Evolutionary conservation across 2,113 vertebrate genomes (phyloP).

Genomic region (Pangasianodon hypophthalmus): DNA sequence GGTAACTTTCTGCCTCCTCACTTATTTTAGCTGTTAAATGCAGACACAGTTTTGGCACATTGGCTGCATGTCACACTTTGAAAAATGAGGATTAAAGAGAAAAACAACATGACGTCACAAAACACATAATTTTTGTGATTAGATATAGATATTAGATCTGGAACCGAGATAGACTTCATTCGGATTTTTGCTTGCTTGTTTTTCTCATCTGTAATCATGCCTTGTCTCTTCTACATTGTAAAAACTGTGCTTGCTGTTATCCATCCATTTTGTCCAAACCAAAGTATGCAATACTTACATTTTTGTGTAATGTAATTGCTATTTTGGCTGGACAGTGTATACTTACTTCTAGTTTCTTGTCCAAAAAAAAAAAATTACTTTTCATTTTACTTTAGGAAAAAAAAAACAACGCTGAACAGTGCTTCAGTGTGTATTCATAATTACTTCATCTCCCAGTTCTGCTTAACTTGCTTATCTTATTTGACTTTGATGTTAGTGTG

Average conservation of each 20-base stretch:
- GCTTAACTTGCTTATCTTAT: neutral
- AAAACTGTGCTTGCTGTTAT: neutral
- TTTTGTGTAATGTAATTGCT: neutral
- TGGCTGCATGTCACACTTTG: neutral
- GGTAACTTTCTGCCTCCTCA: slow-evolving; percentile 28
- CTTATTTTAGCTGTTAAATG: neutral
- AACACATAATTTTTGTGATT: neutral
- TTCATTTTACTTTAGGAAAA: neutral
- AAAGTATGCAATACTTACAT: neutral
- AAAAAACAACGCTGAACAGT: neutral
- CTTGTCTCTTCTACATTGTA: neutral
- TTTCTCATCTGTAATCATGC: neutral
- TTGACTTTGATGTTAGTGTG: neutral
- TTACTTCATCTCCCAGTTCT: neutral
- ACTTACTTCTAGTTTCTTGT: neutral
- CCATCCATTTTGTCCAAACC: neutral
- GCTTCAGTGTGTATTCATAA: neutral
- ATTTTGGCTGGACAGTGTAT: neutral
- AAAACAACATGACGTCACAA: neutral
- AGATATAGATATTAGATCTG: too few species aligned
- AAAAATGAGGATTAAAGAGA: neutral
- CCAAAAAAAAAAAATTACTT: neutral
- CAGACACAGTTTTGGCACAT: too few species aligned
- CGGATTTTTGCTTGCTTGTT: neutral
- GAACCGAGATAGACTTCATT: neutral